These are phyloP conservation scores for Heliconius eleuchia DNA, from an alignment of 1,140 invertebrate species.

Conservation along the genomic window DNA sequence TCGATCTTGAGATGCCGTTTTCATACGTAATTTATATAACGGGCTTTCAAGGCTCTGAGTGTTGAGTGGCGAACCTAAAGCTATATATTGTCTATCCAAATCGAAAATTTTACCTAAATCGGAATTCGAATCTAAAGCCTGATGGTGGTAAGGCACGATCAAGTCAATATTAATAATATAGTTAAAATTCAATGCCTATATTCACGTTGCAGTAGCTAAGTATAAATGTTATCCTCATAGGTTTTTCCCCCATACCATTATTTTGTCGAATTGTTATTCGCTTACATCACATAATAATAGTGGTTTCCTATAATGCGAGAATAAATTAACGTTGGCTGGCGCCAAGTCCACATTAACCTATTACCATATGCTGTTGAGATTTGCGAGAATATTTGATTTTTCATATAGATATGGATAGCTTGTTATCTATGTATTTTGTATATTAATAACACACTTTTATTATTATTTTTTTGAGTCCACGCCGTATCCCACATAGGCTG, in stretches of 20 bases:
- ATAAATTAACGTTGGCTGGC: constrained; percentile 4
- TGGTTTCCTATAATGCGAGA: constrained; percentile 10
- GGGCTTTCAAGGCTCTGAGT: too few species aligned
- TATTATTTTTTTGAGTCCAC: too few species aligned
- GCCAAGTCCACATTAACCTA: background rate
- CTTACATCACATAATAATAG: constrained; percentile 15
- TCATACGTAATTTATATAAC: too few species aligned
- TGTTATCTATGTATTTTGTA: too few species aligned
- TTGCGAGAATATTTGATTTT: background rate
- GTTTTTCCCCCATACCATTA: constrained; percentile 10
- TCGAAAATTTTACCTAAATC: background rate
- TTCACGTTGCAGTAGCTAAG: background rate
- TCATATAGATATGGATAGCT: background rate
- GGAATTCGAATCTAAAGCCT: background rate
- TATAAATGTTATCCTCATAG: background rate
- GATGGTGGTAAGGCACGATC: too few species aligned
- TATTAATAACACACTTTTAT: too few species aligned
- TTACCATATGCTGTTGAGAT: constrained; percentile 1
- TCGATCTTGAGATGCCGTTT: too few species aligned
- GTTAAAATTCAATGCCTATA: background rate
- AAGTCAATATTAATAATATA: too few species aligned
- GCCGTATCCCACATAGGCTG: too few species aligned
- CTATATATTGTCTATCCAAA: too few species aligned
- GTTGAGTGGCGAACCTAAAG: too few species aligned
- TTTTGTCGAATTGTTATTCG: constrained; percentile 12